Conservation (phyloP, 2,797 vertebrate species). For the Smutsia temminckii region DNA sequence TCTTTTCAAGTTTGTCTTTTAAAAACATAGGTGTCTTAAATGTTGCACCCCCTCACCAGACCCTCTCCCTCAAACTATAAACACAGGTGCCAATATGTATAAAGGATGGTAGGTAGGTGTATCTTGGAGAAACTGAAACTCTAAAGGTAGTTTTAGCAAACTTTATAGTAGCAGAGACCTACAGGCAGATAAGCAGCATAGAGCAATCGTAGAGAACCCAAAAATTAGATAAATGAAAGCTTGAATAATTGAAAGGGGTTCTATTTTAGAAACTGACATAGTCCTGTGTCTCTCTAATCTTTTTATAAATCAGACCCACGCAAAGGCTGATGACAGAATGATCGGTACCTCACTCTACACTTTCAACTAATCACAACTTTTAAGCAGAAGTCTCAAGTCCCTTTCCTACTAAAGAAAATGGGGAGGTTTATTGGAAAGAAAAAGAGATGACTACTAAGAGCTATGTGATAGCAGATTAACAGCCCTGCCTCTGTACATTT, state of each 20-base stretch:
- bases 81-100: not conserved
- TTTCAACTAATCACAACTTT: not conserved
- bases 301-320: not conserved
- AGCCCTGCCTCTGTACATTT: conserved; percentile 64
- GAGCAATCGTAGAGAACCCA: not conserved
- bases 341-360: not conserved
- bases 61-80: not conserved
- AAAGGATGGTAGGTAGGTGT: not conserved
- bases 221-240: not conserved
- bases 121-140: not conserved
- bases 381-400: not conserved
- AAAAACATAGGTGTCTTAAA: not conserved
- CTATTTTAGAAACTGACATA: not conserved
- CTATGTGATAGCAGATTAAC: conserved; percentile 58
- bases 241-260: not conserved
- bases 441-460: conserved; percentile 50
- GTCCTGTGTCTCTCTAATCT: not conserved
- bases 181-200: not conserved
- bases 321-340: not conserved
- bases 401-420: not conserved
- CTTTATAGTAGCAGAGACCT: not conserved
- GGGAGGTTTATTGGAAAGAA: not conserved
- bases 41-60: not conserved
- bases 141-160: not conserved
- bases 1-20: not conserved